These are phyloP conservation scores for Anaspis maculata DNA, from an alignment of 2,888 invertebrate species.

Conservation along the genomic window DNA sequence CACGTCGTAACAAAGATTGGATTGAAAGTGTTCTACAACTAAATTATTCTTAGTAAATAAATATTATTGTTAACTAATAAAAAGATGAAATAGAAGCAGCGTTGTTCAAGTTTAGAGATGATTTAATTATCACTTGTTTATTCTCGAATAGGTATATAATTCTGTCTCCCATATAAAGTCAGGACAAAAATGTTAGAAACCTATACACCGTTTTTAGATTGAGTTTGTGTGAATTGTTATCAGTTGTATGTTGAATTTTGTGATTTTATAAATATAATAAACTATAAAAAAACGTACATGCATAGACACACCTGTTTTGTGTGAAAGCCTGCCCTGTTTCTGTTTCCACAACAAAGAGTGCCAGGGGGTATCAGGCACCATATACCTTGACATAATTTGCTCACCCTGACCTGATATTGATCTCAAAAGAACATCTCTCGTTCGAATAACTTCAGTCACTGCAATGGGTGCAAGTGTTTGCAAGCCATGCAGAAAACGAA, in stretches of 20 bases:
- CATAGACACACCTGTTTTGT: not conserved
- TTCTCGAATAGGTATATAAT: no score
- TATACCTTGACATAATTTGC: slow-evolving; percentile 27
- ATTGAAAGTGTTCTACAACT: slow-evolving; percentile 19
- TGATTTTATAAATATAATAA: slow-evolving; percentile 43
- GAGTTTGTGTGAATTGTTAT: slow-evolving; percentile 42
- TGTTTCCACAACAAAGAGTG: no score
- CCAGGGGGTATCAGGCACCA: no score
- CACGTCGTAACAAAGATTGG: slow-evolving; percentile 21
- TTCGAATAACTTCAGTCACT: no score
- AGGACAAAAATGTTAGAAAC: no score
- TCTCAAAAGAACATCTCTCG: slow-evolving; percentile 12
- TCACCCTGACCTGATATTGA: slow-evolving; percentile 27
- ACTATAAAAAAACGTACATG: not conserved
- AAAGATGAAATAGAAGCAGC: slow-evolving; percentile 13
- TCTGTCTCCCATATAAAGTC: no score
- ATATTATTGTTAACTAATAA: slow-evolving; percentile 21
- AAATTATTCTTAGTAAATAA: no score
- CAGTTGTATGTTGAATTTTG: slow-evolving; percentile 42
- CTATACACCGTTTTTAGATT: slow-evolving; percentile 23
- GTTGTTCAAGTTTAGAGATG: slow-evolving; percentile 27
- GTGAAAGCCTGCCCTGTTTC: no score
- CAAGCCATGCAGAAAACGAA: slow-evolving; percentile 39
- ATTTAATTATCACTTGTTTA: slow-evolving; percentile 26
- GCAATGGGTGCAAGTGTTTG: slow-evolving; percentile 45